Evolutionary conservation across 2,113 vertebrate species (phyloP), one percentile per base, ranked within the genome.

Genomic region (Phaethornis superciliosus): DNA sequence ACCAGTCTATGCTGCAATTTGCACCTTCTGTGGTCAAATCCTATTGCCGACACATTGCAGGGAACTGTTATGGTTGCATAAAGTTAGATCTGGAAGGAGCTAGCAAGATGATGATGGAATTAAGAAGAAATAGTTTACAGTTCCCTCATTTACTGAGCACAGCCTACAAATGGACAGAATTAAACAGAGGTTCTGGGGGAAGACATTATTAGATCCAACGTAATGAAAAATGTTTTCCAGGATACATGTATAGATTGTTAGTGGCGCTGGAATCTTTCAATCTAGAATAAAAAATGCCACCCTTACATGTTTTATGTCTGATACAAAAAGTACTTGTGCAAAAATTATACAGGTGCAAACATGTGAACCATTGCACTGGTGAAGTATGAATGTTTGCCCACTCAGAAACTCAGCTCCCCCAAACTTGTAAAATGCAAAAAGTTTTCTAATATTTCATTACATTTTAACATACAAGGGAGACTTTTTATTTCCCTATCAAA

Each of bases 21-120:
- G 46, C 83, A 71, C 56, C 33, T 63, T 67, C 27, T 12, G 4
- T 24, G 20, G 17, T 58, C 40, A 83, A 70, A 71, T 55, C n/a
- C 28, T 2, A 0, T 44, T 80, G 58, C 17, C 71, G 58, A 58
- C 17, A 76, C 15, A 7, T 71, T 81, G 22, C 0, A 1, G 17
- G 26, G 14, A 74, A 32, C 23, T 58, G 30, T 56, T 85, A 21
- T 6, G 5, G 75, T 74, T 67, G 67, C 17, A 16, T 70, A 42
- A 82, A 42, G 13, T 35, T 55, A 42, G 26, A 28, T 49, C 11
- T 63, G 20, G 22, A 80, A 79, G 17, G 49, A 79, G 12, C 62
- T 67, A 80, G 15, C 28, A n/a, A 80, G 19, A 47, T 67, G 49
- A 12, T 40, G 40, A 40, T 40, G 40, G 40, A 40, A 40, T 40